Conservation (phyloP, 2,888 invertebrate species). For the Hyposoter dolosus region DNA sequence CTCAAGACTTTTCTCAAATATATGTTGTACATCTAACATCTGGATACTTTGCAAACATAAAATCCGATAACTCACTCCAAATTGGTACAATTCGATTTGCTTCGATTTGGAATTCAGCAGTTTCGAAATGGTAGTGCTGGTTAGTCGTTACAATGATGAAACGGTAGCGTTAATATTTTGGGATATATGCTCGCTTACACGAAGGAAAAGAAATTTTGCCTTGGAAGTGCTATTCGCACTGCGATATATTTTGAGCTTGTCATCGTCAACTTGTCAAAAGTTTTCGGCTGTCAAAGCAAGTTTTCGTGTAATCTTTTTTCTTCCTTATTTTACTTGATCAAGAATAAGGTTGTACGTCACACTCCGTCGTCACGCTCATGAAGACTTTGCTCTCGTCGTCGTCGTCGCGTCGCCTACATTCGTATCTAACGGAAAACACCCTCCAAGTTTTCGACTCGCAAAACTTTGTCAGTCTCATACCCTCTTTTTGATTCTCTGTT, state of each 20-base stretch:
- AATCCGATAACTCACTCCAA: conserved; percentile 52
- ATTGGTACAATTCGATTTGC: conserved; percentile 37
- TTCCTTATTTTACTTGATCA: neutral
- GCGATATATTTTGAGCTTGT: neutral
- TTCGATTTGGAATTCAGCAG: conserved; percentile 48
- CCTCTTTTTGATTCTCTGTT: conserved; percentile 19
- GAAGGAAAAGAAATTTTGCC: neutral
- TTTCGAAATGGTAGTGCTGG: neutral
- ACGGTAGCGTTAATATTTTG: neutral
- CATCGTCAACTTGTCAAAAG: neutral
- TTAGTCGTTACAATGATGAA: neutral
- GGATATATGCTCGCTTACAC: neutral
- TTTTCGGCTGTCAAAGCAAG: conserved; percentile 11
- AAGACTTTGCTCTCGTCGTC: conserved; percentile 16
- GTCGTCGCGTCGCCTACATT: conserved; percentile 39
- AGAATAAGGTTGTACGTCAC: conserved; percentile 8
- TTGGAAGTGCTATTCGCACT: neutral
- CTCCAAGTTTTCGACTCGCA: conserved; percentile 52
- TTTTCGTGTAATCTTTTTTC: neutral
- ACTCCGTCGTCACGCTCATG: conserved; percentile 11
- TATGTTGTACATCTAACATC: conserved; percentile 1
- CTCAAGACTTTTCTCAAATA: neutral
- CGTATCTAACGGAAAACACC: conserved; percentile 37
- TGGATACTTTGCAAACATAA: neutral
- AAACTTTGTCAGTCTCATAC: conserved; percentile 49